These are phyloP conservation scores for Ciona savignyi DNA, from an alignment of 23 tunicate species.

Conservation along the genomic window DNA sequence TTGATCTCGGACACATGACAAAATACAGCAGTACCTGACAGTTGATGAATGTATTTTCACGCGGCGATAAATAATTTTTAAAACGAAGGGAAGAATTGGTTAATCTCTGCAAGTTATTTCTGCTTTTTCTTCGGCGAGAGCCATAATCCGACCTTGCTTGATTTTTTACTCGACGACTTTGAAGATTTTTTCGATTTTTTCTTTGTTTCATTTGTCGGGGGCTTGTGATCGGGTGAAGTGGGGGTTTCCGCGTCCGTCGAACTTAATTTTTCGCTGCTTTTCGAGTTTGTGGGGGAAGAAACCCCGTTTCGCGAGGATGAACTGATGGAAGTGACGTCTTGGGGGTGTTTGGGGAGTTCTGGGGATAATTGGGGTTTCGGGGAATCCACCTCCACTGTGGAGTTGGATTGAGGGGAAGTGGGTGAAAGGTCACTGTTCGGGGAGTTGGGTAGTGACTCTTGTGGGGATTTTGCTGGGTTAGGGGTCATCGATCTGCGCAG, in stretches of 20 bases:
- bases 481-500: conserved; percentile 47
- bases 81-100: no score
- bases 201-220: conserved; percentile 4
- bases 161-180: conserved; percentile 8
- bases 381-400: neutral
- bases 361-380: no score
- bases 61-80: no score
- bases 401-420: neutral
- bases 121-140: conserved; percentile 58
- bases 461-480: conserved; percentile 26
- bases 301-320: no score
- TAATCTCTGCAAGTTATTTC: no score
- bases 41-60: no score
- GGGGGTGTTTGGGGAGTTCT: neutral
- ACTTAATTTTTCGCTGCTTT: neutral
- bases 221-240: neutral
- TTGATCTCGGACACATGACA: no score
- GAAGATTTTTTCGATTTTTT: conserved; percentile 24
- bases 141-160: conserved; percentile 59
- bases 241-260: neutral
- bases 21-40: no score
- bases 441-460: conserved; percentile 1
- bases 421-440: neutral
- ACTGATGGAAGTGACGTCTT: neutral
- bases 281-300: neutral